Conservation (phyloP, 2,113 vertebrate genomes). For the Nyctereutes procyonoides region DNA sequence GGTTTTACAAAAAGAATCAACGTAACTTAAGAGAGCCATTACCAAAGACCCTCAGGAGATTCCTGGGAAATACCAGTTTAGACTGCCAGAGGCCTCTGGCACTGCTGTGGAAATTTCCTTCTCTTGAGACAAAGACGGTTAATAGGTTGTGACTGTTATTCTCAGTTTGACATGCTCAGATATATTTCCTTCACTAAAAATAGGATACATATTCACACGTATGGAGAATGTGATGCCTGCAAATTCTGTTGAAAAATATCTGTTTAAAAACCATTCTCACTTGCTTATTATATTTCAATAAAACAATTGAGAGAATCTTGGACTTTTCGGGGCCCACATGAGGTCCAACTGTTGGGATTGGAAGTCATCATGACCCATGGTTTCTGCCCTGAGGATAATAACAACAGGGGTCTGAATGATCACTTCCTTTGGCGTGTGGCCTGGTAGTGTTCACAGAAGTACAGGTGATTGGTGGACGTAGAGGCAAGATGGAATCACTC, state of each 20-base stretch:
- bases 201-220: not conserved
- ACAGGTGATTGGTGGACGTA: not conserved
- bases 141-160: not conserved
- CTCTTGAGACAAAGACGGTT: not conserved
- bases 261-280: not conserved
- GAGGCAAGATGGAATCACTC: not conserved
- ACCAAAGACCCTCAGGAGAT: not conserved
- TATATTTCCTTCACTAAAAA: conserved; percentile 5
- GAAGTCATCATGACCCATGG: not conserved
- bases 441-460: not conserved
- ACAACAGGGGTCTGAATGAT: not conserved
- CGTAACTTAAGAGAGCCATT: not conserved
- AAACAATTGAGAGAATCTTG: not conserved
- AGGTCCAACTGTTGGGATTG: not conserved
- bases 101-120: not conserved
- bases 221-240: not conserved
- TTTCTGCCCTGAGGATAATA: not conserved
- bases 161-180: not conserved
- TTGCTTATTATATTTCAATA: not conserved
- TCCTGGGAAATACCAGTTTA: not conserved
- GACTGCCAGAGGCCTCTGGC: not conserved
- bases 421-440: too few relatives aligned
- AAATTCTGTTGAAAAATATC: not conserved
- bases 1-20: not conserved
- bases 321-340: not conserved